Base-by-base conservation (phyloP, 2,888 invertebrate genomes). In the Gymnosoma rotundatum region DNA sequence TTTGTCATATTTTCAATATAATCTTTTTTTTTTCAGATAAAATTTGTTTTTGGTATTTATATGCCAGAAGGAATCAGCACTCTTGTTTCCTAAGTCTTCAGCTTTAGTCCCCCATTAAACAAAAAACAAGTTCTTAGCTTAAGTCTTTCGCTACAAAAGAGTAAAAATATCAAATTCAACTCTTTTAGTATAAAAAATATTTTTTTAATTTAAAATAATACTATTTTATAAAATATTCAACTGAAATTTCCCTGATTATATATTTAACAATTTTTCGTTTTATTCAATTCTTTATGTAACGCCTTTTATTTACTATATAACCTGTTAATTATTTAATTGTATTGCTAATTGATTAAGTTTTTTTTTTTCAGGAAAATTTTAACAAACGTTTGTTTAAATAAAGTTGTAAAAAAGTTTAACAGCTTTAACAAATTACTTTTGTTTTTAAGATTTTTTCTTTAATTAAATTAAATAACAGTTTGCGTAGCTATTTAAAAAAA, bases 391-490 rank as follows among this genome's bases (percentile, higher is more conserved):
- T 45, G 45, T 14, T 69, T 60, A 75, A 79, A 83, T 83, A 75
- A 75, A 83, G 83, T 75, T 83, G 79, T 83, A 83, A 83, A 79
- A 58, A 54, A 70, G 38, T 75, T 83, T 66, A 79, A 75, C 70
- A 32, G 61, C 64, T 79, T 70, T 75, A 79, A 79, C 83, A 66
- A 83, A 83, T 79, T 83, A 72, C 61, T 50, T 82, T 73, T 63
- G 58, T 21, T 61, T 78, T 78, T 48, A 18, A 7, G 45, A 21
- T 70, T 78, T 42, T 38, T 42, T 42, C 7, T 12, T 42, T 12
- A 42, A 42, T 42, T 42, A 42, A 42, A 12, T 42, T 42, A 42
- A 42, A 42, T 12, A 42, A 4, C 12, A 42, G 42, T 42, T 42
- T 42, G 12, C 12, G 10, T 12, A 42, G 42, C 12, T 12, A 42